phyloP scores from a whole-genome alignment of 2,888 invertebrate genomes.

The Leptopilina syphax region DNA sequence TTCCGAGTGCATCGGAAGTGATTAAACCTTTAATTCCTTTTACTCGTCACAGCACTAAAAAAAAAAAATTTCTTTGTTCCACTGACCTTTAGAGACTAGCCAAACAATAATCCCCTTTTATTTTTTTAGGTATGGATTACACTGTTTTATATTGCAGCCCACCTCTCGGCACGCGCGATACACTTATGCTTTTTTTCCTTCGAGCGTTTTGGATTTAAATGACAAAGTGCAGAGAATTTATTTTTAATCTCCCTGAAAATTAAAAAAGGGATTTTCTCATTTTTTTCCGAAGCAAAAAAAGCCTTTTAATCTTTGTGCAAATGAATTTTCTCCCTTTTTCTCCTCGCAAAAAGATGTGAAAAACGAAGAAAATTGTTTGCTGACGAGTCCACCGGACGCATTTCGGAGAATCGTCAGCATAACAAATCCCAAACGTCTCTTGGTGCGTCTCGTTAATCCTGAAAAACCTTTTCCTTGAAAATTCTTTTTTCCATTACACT shows the following conservation, averaged over 20 bases:
- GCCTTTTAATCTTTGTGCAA: not conserved
- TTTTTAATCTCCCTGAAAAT: not conserved
- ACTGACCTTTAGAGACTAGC: constrained; percentile 69
- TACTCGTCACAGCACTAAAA: not conserved
- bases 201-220: constrained; percentile 59
- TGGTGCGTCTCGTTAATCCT: constrained; percentile 62
- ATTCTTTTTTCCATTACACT: constrained; percentile 41
- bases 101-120: constrained; percentile 71
- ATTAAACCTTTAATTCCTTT: constrained; percentile 9
- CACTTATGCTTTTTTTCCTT: constrained; percentile 59
- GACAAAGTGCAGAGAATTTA: not conserved
- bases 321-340: constrained; percentile 23
- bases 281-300: not conserved
- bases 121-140: constrained; percentile 76
- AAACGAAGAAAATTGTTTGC: constrained; percentile 28
- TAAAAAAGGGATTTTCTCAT: not conserved
- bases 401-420: constrained; percentile 60
- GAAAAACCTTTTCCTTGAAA: constrained; percentile 12
- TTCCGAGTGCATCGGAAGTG: no score
- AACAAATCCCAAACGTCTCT: constrained; percentile 56
- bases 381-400: constrained; percentile 67
- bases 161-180: constrained; percentile 72
- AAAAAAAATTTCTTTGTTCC: constrained; percentile 31
- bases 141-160: constrained; percentile 71
- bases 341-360: not conserved